A percentile compares a stretch with the other conserved stretches of the same genome.
phyloP scores from a whole-genome alignment of 1,140 invertebrate genomes.

The Platyscapa corneri region DNA sequence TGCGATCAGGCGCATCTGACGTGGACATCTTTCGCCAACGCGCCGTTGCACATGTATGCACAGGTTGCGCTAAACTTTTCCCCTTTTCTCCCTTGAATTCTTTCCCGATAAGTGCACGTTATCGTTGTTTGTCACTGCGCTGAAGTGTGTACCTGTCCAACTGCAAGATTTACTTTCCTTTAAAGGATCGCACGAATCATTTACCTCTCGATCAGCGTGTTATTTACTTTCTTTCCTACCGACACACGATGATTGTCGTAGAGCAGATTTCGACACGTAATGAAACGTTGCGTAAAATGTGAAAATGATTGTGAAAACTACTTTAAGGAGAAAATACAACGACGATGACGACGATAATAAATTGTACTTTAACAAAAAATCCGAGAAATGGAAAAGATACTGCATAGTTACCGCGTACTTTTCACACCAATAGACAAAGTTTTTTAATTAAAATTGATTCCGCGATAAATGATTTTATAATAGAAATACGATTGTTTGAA shows the following conservation, averaged over 20 bases:
- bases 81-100: background rate
- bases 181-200: background rate
- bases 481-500: too few species aligned
- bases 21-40: background rate
- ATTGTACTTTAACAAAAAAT: background rate
- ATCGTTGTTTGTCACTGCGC: background rate
- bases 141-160: background rate
- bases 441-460: too few species aligned
- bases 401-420: too few species aligned
- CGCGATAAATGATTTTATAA: too few species aligned
- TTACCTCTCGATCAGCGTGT: background rate
- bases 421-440: background rate
- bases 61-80: too few species aligned
- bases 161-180: background rate
- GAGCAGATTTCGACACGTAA: background rate
- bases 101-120: background rate
- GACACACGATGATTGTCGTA: background rate
- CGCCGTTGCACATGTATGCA: background rate
- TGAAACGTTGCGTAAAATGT: too few species aligned
- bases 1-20: slow-evolving; percentile 2
- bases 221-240: background rate
- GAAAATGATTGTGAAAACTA: background rate
- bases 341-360: background rate
- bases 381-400: too few species aligned
- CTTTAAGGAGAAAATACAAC: too few species aligned